Conservation (phyloP, 2,888 invertebrate genomes). For the Lampropteryx suffumata region DNA sequence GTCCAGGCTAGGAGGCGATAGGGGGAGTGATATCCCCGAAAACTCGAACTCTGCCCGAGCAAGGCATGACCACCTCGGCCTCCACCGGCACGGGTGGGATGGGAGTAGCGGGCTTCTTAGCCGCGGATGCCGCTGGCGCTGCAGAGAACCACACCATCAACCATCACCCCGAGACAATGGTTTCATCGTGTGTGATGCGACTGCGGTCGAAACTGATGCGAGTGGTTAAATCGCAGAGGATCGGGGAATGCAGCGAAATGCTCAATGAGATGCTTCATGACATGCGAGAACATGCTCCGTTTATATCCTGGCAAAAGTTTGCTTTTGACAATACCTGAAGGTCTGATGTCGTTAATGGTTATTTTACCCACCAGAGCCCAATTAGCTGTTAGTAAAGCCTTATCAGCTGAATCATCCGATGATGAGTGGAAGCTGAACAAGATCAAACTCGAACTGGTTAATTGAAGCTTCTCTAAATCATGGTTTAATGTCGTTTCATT, state of each 20-base stretch:
- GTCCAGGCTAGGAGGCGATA: conserved; percentile 54
- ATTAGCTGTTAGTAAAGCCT: conserved; percentile 15
- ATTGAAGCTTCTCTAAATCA: conserved; percentile 65
- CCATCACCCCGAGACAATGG: conserved; percentile 5
- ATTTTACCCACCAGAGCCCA: conserved; percentile 1
- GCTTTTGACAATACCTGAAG: conserved; percentile 1
- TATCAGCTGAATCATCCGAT: conserved; percentile 13
- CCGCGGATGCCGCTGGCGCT: conserved; percentile 42
- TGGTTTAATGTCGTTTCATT: conserved; percentile 16
- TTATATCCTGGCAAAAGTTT: background rate
- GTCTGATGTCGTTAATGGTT: background rate
- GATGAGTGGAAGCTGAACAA: conserved; percentile 15
- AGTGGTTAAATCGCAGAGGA: background rate
- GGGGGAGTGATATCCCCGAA: conserved; percentile 59
- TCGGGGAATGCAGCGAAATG: conserved; percentile 12
- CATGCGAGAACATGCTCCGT: conserved; percentile 18
- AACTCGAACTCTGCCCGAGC: conserved; percentile 71
- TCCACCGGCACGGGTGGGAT: conserved; percentile 53
- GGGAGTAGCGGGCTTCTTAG: conserved; percentile 24
- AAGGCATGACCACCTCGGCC: conserved; percentile 66
- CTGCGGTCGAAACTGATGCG: conserved; percentile 7
- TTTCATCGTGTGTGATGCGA: conserved; percentile 4
- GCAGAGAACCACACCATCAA: conserved; percentile 29
- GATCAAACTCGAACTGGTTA: conserved; percentile 45
- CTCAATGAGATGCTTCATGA: conserved; percentile 4